Conservation (phyloP, 2,113 vertebrate genomes). For the Sylvilagus bachmani region DNA sequence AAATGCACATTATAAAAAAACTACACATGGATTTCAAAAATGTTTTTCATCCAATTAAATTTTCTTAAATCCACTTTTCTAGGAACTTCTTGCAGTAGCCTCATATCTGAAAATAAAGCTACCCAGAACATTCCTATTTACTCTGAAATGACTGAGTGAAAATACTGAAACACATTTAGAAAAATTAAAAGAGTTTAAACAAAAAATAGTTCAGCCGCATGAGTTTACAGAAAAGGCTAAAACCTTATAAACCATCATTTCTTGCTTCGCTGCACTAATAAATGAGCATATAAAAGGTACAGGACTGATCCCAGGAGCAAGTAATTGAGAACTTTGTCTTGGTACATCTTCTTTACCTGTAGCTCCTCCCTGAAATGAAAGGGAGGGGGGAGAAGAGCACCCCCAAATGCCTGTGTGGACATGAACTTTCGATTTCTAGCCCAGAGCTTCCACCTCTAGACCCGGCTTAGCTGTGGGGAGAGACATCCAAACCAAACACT, state of each 20-base stretch:
- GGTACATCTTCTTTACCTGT: not conserved
- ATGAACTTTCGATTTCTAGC: not conserved
- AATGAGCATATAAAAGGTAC: not conserved
- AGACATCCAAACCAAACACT: not conserved
- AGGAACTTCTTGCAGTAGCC: too few species aligned
- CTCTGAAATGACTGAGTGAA: not conserved
- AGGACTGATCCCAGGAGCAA: not conserved
- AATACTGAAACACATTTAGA: not conserved
- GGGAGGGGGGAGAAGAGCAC: not conserved
- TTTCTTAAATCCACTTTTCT: too few species aligned
- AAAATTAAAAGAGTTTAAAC: constrained; percentile 34
- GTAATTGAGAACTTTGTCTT: not conserved
- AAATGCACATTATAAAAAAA: too few species aligned
- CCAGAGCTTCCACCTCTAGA: not conserved
- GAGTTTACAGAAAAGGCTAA: not conserved
- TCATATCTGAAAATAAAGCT: not conserved
- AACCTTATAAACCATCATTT: constrained; percentile 35
- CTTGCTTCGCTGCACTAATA: not conserved
- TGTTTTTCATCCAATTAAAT: too few species aligned
- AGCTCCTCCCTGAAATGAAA: not conserved
- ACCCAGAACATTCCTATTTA: not conserved
- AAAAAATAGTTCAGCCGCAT: not conserved
- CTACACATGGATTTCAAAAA: too few species aligned
- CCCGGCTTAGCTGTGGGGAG: not conserved
- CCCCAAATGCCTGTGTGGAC: not conserved